Evolutionary conservation across 1,140 invertebrate species (phyloP), one percentile per base, ranked within the genome.

Genomic region (Cheumatopsyche charites): DNA sequence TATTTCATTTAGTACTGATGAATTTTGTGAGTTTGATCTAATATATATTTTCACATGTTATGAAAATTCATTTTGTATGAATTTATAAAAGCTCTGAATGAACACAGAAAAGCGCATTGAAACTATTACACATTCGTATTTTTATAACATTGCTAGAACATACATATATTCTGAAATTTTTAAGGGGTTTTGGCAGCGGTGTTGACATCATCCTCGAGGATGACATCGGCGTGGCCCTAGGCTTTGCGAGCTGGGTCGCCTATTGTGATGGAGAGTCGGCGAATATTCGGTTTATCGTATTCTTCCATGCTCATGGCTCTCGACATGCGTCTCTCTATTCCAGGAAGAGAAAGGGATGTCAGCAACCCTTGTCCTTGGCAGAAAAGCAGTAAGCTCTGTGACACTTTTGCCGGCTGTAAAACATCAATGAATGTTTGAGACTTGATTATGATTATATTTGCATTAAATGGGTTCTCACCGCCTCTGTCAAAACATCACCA

Each of bases 291-390:
- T 74, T 88, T 89, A 81, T 92, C 91, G 79, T 92, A 92, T 76
- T 94, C 92, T 79, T 94, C 92, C 92, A 94, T 94, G 52, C 87
- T 89, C 85, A 91, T 89, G 45, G 88, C 89, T 26, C 89, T 85
- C 0, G 88, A 89, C 77, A 90, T 84, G 72, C 87, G 86, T 0
- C 87, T 85, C 77, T 91, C 90, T 25, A 91, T 87, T 5, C 90
- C 90, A 0, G 90, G 90, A 79, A 91, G 86, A 1, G 90, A 87
- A 6, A 91, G 86, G 0, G 90, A 92, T 42, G 90, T 92, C 73
- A 92, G 85, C 66, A 91, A 81, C 1, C 92, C 92, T 78, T 92
- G 88, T 2, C 92, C 92, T 81, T 94, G 92, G 81, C 90, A 90
- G 84, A 94, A 94, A 62, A 94, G 87, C 61, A 93, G 83, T 76